Evolutionary conservation across 2,888 invertebrate species (phyloP), one percentile per base, ranked within the genome.

Genomic region (Caprella mutica): DNA sequence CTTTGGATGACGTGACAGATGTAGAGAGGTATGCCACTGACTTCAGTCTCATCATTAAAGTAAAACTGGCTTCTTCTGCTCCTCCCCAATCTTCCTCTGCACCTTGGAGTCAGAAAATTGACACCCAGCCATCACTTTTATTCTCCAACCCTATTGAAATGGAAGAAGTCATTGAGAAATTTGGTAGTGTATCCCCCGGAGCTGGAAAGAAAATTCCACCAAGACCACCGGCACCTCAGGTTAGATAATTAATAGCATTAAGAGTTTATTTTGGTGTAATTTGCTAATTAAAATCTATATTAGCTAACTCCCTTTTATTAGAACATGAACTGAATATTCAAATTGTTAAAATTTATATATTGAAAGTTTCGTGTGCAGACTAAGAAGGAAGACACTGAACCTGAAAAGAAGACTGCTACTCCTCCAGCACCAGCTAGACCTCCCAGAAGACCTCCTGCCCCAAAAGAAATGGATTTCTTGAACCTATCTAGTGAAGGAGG

Each of bases 121-220:
- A 60, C 5, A 26, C 43, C 17, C 70, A 71, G 56, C 75, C 80
- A 1, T 76, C 78, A 61, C 76, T 83, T 0, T 73, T 90, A 1
- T 90, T 90, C 71, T 81, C 83, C 4, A 83, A 85, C 0, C 81
- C 82, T 55, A 72, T 87, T 55, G 90, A 90, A 71, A 82, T 83
- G 73, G 86, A 86, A 62, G 88, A 89, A 72, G 83, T 84, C 68
- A 77, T 85, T 26, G 88, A 89, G 68, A 86, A 85, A 70, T 89
- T 88, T 71, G 84, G 86, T 85, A 69, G 74, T 69, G 68, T 17
- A 6, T 6, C 27, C 21, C 21, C 43, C 17, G 42, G 17, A 23
- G 43, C 12, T 23, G 26, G 42, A 17, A 17, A 30, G 19, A 21
- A 33, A 19, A 1, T 42, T 30, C 38, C 44, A 30, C 55, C 44